A percentile compares a stretch with the other conserved stretches of the same genome.
These are phyloP conservation scores for Aldabrachelys gigantea DNA, from an alignment of 2,113 vertebrate genomes.

Conservation along the genomic window DNA sequence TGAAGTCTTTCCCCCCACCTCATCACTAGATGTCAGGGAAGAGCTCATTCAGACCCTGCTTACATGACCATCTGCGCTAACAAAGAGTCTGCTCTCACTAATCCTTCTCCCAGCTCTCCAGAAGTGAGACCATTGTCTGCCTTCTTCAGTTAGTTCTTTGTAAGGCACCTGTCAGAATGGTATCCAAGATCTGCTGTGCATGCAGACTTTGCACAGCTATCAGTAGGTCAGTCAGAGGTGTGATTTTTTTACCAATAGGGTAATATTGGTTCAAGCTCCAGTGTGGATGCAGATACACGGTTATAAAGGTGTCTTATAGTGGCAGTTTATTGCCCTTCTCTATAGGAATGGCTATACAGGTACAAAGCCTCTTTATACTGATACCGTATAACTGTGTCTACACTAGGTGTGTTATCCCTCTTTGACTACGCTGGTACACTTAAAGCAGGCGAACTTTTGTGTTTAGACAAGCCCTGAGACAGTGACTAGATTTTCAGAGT, in stretches of 20 bases:
- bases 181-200: not conserved
- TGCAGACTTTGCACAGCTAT: no score
- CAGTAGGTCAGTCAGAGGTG: not conserved
- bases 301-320: not conserved
- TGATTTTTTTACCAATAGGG: no score
- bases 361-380: not conserved
- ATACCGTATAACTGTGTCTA: not conserved
- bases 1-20: not conserved
- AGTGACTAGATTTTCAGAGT: fast-evolving
- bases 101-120: not conserved
- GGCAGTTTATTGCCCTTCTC: not conserved
- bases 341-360: not conserved
- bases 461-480: not conserved
- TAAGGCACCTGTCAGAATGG: not conserved
- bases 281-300: not conserved
- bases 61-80: not conserved
- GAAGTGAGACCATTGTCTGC: not conserved
- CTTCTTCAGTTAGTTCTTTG: not conserved
- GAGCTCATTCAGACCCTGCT: not conserved
- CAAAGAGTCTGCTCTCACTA: not conserved
- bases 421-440: not conserved
- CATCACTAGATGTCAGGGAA: not conserved
- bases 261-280: no score
- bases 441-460: not conserved
- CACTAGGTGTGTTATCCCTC: not conserved